A percentile compares a stretch with the other conserved stretches of the same genome.
These are phyloP conservation scores for Candidula unifasciata DNA, from an alignment of 2,888 invertebrate species.

Conservation along the genomic window DNA sequence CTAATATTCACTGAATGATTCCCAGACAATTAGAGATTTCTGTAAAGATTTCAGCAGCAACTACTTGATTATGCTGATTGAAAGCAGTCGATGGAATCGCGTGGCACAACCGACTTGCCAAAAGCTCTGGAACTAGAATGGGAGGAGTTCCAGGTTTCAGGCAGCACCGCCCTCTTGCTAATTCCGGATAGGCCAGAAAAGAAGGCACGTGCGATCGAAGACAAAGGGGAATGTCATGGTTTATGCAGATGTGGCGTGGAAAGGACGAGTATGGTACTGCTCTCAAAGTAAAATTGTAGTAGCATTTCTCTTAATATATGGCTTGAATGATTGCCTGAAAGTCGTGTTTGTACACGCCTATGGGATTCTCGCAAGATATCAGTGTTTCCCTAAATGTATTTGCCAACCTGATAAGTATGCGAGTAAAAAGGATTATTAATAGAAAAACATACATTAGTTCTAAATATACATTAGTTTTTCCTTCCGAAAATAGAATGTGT, in stretches of 20 bases:
- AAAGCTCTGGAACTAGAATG: neutral
- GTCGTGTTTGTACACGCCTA: neutral
- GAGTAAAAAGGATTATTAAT: too few relatives aligned
- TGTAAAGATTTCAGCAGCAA: neutral
- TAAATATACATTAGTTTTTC: too few relatives aligned
- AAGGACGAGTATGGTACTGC: constrained; percentile 7
- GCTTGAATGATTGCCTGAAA: constrained; percentile 9
- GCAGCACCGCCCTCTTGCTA: constrained; percentile 12
- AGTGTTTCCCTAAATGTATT: neutral
- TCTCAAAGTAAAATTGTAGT: constrained; percentile 11
- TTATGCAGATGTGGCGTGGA: constrained; percentile 16
- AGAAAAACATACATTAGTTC: too few relatives aligned
- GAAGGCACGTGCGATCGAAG: constrained; percentile 35
- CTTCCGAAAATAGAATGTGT: too few relatives aligned
- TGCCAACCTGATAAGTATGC: neutral
- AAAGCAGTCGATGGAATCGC: neutral
- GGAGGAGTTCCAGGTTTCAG: constrained; percentile 15
- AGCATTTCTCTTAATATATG: constrained; percentile 23
- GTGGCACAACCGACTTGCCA: neutral
- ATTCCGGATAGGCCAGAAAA: constrained; percentile 10
- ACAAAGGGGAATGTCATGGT: constrained; percentile 7
- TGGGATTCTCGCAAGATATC: neutral
- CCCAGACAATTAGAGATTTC: neutral
- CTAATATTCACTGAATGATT: neutral
- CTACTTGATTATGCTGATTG: neutral